These are phyloP conservation scores for Otus sunia DNA, from an alignment of 2,113 vertebrate genomes.

Conservation along the genomic window DNA sequence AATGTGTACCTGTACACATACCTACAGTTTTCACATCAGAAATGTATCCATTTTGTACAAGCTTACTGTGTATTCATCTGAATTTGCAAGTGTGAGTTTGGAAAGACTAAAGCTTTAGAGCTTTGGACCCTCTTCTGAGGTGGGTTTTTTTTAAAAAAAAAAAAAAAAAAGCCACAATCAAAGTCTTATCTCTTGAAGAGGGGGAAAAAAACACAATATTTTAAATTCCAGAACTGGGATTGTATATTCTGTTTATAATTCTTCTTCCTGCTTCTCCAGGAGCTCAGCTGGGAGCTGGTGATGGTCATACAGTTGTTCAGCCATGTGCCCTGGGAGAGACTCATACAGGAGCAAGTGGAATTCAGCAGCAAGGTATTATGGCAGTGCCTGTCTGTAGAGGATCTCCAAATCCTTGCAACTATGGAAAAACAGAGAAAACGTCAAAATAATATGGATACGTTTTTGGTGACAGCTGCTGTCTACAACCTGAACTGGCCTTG, in stretches of 20 bases:
- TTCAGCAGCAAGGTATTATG: slow-evolving; percentile 60
- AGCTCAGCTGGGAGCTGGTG: slow-evolving; percentile 57
- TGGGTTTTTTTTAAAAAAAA: not conserved
- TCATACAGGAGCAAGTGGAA: slow-evolving; percentile 56
- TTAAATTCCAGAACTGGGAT: not conserved
- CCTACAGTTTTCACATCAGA: not conserved
- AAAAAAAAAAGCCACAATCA: not conserved
- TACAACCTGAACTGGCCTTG: not conserved
- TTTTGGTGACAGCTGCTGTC: not conserved
- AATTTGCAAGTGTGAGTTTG: not conserved
- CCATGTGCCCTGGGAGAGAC: slow-evolving; percentile 44
- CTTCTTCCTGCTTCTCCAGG: not conserved
- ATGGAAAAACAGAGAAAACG: not conserved
- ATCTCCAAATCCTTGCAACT: slow-evolving; percentile 29
- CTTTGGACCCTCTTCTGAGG: not conserved
- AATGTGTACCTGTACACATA: not conserved
- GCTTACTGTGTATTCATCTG: not conserved
- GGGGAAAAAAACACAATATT: accelerated
- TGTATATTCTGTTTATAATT: not conserved
- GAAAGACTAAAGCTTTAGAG: not conserved
- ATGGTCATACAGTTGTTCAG: slow-evolving; percentile 55
- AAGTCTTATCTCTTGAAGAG: not conserved
- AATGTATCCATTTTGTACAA: not conserved
- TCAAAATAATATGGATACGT: not conserved
- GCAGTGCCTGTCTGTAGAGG: slow-evolving; percentile 8